Percentiles rank a stretch among this genome's conserved stretches.
These are phyloP conservation scores for Diploscapter pachys DNA, from an alignment of 1,140 invertebrate species.

Conservation along the genomic window DNA sequence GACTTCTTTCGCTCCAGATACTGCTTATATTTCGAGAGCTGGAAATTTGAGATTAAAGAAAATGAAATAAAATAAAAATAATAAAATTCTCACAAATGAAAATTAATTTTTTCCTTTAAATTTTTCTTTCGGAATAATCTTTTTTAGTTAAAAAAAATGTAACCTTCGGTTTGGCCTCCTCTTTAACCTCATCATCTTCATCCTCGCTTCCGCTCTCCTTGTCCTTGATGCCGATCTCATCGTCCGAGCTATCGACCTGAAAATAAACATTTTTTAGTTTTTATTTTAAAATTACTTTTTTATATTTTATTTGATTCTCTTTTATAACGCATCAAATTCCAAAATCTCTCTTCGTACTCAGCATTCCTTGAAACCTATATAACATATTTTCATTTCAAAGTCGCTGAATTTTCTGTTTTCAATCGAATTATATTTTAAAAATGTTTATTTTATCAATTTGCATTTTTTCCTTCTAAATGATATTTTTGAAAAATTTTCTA, in stretches of 20 bases:
- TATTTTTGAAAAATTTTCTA: too few species aligned
- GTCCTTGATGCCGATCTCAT: constrained; percentile 2
- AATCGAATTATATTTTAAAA: too few species aligned
- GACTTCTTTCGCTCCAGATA: background rate
- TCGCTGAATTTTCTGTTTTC: too few species aligned
- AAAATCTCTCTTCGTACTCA: background rate
- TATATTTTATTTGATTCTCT: constrained; percentile 11
- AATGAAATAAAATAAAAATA: too few species aligned
- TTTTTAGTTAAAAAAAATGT: background rate
- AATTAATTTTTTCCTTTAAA: too few species aligned
- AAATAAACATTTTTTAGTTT: constrained; percentile 5
- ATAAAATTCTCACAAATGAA: too few species aligned
- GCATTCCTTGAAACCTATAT: too few species aligned
- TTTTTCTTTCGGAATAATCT: background rate
- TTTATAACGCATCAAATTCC: background rate
- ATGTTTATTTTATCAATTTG: too few species aligned
- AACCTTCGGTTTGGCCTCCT: constrained; percentile 3
- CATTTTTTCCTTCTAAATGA: too few species aligned
- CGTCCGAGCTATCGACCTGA: constrained; percentile 4
- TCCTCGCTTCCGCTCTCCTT: background rate
- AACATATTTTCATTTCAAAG: too few species aligned
- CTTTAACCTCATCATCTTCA: background rate
- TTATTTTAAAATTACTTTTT: constrained; percentile 7
- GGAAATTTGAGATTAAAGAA: too few species aligned
- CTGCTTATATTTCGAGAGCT: too few species aligned